Conservation (phyloP, 2,797 vertebrate species). For the Phrynocephalus guinanensis region DNA sequence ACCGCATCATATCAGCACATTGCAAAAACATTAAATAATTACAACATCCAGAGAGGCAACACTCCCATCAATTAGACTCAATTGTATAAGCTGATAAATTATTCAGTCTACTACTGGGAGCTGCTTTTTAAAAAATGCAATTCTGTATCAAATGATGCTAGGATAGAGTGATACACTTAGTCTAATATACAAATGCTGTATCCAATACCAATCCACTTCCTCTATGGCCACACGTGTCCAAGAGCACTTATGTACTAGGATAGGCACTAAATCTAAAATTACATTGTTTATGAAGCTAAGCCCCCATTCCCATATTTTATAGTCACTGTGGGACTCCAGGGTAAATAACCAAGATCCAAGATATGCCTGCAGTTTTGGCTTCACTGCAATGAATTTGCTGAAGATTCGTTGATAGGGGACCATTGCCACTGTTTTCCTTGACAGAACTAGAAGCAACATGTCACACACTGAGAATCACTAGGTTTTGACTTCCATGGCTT, state of each 20-base stretch:
- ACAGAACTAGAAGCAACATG: neutral
- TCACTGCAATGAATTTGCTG: neutral
- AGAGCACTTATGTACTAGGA: slow-evolving; percentile 1
- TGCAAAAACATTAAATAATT: slow-evolving; percentile 39
- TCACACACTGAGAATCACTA: neutral
- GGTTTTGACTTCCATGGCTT: neutral
- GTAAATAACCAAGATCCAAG: neutral
- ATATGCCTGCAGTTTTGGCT: neutral
- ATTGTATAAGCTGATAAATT: slow-evolving; percentile 47
- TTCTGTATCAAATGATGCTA: slow-evolving; percentile 30
- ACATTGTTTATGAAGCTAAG: slow-evolving; percentile 23
- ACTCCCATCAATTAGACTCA: slow-evolving; percentile 42
- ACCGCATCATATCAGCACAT: slow-evolving; percentile 17
- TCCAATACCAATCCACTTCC: neutral
- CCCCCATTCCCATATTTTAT: neutral
- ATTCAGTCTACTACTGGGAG: slow-evolving; percentile 49
- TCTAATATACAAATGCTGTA: slow-evolving; percentile 26
- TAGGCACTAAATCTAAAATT: neutral
- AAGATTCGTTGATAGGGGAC: neutral
- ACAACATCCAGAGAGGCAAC: slow-evolving; percentile 23
- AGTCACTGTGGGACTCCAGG: neutral
- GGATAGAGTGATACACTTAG: neutral
- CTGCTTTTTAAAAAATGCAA: slow-evolving; percentile 46
- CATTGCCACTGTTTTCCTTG: neutral
- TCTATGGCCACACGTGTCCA: neutral